phyloP scores from a whole-genome alignment of 2,113 vertebrate genomes.

The Climacteris rufus region DNA sequence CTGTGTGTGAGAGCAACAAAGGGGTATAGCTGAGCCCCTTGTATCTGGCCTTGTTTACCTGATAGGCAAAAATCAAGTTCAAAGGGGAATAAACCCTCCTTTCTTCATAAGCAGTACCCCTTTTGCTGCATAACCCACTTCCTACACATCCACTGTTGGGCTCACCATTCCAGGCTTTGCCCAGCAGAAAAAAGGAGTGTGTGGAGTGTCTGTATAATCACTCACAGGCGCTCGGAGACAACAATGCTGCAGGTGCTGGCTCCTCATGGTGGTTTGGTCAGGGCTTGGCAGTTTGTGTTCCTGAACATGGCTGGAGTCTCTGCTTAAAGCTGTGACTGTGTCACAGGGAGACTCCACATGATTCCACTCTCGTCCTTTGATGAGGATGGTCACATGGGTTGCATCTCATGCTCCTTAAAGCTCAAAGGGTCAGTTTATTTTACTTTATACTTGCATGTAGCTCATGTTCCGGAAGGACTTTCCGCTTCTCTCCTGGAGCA shows the following conservation, averaged over 20 bases:
- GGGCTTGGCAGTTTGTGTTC: background rate
- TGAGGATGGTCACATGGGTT: accelerated
- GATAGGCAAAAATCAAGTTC: background rate
- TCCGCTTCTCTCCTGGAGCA: background rate
- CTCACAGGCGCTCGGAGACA: background rate
- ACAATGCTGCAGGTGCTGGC: background rate
- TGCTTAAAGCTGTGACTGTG: background rate
- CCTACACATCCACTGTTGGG: background rate
- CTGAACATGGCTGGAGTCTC: background rate
- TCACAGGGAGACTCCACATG: background rate
- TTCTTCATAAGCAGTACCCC: background rate
- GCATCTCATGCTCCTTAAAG: background rate
- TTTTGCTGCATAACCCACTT: background rate
- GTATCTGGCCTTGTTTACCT: background rate
- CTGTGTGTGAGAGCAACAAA: background rate
- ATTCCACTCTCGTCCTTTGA: background rate
- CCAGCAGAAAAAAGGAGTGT: background rate
- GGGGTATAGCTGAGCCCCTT: background rate
- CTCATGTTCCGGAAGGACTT: background rate
- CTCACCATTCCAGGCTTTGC: background rate
- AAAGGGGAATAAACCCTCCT: background rate
- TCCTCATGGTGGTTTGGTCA: background rate
- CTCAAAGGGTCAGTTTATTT: background rate
- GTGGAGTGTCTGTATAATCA: background rate
- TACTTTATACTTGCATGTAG: background rate